Percentiles rank a stretch among this genome's conserved stretches.
phyloP scores from a whole-genome alignment of 2,888 invertebrate genomes.

The Agrotis ipsilon region DNA sequence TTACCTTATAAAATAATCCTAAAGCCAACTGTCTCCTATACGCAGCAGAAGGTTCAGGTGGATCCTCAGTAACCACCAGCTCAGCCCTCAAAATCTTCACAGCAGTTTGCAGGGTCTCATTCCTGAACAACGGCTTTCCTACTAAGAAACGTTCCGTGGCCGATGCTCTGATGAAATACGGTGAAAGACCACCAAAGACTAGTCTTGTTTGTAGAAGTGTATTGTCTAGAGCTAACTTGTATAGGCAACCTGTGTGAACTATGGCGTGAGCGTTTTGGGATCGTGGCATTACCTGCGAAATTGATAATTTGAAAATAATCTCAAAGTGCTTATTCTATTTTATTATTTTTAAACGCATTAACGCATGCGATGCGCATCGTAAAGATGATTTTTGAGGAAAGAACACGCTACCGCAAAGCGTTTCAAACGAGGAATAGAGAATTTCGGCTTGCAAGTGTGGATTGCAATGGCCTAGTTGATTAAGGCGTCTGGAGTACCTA shows the following conservation, averaged over 20 bases:
- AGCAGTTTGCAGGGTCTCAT: constrained; percentile 81
- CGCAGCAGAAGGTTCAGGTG: constrained; percentile 90
- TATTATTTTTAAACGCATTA: too few species aligned
- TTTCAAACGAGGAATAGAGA: too few species aligned
- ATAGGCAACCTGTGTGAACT: constrained; percentile 94
- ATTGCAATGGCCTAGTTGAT: too few species aligned
- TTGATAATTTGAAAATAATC: too few species aligned
- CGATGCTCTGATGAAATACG: constrained; percentile 83
- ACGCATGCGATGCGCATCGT: too few species aligned
- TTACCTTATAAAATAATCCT: constrained; percentile 86
- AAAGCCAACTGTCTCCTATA: constrained; percentile 91
- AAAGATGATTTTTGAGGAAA: too few species aligned
- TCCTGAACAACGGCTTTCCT: constrained; percentile 81
- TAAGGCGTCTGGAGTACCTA: too few species aligned
- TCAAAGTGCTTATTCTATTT: too few species aligned
- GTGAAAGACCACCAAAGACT: constrained; percentile 91
- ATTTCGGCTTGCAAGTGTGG: too few species aligned
- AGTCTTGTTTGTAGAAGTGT: constrained; percentile 83
- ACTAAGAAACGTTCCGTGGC: constrained; percentile 88
- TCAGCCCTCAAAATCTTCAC: constrained; percentile 72
- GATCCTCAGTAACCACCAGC: constrained; percentile 72
- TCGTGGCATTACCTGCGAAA: constrained; percentile 92
- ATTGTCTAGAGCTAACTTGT: constrained; percentile 72
- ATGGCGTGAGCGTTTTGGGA: constrained; percentile 94
- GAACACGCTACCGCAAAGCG: too few species aligned